These are phyloP conservation scores for Hydrozoanthus gracilis DNA, from an alignment of 92 coral and sea anemone genomes.

Conservation along the genomic window DNA sequence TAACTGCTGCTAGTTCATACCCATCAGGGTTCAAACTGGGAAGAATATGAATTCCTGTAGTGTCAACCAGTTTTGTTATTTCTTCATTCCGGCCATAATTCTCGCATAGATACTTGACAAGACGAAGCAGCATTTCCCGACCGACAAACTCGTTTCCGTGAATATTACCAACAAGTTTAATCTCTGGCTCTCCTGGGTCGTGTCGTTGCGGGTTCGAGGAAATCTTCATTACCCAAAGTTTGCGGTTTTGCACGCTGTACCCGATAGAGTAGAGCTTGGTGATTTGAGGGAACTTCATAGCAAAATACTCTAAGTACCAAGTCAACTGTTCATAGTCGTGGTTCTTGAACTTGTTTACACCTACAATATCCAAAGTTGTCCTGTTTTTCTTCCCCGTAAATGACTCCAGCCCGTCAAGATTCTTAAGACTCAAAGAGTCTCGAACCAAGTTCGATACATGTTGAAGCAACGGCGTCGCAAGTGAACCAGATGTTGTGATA, in stretches of 20 bases:
- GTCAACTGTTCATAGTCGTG: conserved; percentile 93
- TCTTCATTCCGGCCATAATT: conserved; percentile 70
- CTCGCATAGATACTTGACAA: conserved; percentile 86
- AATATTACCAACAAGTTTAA: conserved; percentile 85
- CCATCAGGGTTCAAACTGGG: conserved; percentile 99
- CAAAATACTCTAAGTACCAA: conserved; percentile 94
- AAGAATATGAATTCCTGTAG: conserved; percentile 87
- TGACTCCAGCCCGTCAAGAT: neutral
- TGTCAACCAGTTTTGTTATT: conserved; percentile 72
- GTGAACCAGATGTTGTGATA: neutral
- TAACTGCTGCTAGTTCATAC: conserved; percentile 86
- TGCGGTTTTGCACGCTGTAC: conserved; percentile 95
- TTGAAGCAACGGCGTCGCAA: conserved; percentile 10
- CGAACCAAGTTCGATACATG: neutral
- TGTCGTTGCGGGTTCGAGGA: conserved; percentile 86
- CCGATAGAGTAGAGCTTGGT: conserved; percentile 92
- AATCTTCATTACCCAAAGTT: conserved; percentile 95
- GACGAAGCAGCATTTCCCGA: conserved; percentile 80
- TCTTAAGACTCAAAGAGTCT: neutral
- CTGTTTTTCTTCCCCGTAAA: conserved; percentile 8
- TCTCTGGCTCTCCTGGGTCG: conserved; percentile 94
- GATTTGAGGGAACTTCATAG: conserved; percentile 79
- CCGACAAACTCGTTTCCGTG: conserved; percentile 96
- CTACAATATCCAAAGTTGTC: conserved; percentile 58
- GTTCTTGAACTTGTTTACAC: conserved; percentile 78